Evolutionary conservation across 2,113 vertebrate genomes (phyloP), one percentile per base, ranked within the genome.

Genomic region (Xenopus borealis): DNA sequence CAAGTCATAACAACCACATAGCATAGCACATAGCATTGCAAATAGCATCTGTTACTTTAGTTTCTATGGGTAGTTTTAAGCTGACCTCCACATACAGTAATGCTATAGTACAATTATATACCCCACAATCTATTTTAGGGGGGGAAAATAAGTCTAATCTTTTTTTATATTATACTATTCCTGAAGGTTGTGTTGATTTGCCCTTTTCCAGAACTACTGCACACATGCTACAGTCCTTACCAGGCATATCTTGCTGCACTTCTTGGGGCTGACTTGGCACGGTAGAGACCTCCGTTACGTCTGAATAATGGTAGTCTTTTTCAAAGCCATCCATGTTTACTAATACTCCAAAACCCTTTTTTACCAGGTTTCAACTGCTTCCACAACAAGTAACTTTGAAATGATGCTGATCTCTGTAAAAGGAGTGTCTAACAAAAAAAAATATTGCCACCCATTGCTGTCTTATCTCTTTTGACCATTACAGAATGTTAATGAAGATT

Each of bases 401-500:
- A 61, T 87, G 80, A 72, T 79, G 78, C 57, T 76, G 75, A 20
- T 50, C 78, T 71, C 66, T 69, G 78, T 20, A 80, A 70, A 84
- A 81, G 76, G 27, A 85, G 73, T 75, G 9, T 61, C 71, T 78
- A n/a, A 62, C 78, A 79, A 80, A 27, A 27, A 27, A 27, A 27
- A 85, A 82, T 27, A 27, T 88, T 86, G 84, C 89, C 88, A 83
- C 89, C 88, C 86, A 71, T 79, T 16, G 78, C 81, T 64, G 18
- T 81, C 84, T 91, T 92, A 92, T 92, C 90, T 87, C 72, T 13
- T 18, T 55, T 71, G 80, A 59, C 83, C 89, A 90, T 74, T 71
- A 66, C 78, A 74, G 75, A 14, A 82, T 76, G 7, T 57, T 20
- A 85, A 81, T 81, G 85, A 80, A 85, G 72, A 83, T 84, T 75